Conservation (phyloP, 1,140 invertebrate genomes). For the Oncopeltus fasciatus region DNA sequence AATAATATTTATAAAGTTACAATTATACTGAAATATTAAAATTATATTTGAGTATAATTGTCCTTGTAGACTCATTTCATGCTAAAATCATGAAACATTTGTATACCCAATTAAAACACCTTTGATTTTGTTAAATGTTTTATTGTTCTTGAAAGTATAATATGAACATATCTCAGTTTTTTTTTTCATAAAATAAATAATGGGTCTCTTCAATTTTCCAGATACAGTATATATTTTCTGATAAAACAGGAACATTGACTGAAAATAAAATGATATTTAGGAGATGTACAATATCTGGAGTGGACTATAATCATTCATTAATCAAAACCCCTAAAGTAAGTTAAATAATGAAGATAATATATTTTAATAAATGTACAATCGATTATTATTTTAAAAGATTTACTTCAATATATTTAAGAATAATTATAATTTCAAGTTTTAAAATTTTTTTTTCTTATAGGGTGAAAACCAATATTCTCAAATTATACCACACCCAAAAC, state of each 20-base stretch:
- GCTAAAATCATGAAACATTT: too few species aligned
- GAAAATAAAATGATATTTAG: constrained; percentile 94
- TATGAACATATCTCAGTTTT: too few species aligned
- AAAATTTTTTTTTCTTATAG: constrained; percentile 10
- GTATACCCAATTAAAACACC: too few species aligned
- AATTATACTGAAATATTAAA: too few species aligned
- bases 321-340: constrained; percentile 16
- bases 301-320: constrained; percentile 72
- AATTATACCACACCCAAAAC: constrained; percentile 45
- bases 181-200: background rate
- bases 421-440: too few species aligned
- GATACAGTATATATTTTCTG: constrained; percentile 91
- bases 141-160: background rate
- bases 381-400: too few species aligned
- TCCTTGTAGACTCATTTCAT: too few species aligned
- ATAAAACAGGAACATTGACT: constrained; percentile 94
- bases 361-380: background rate
- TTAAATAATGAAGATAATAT: too few species aligned
- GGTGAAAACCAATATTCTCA: constrained; percentile 29
- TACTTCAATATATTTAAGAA: too few species aligned
- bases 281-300: constrained; percentile 71
- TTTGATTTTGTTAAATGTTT: background rate
- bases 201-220: constrained; percentile 26
- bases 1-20: too few species aligned
- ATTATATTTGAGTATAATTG: too few species aligned